Conservation (phyloP, 2,888 invertebrate species). For the Hololepta plana region DNA sequence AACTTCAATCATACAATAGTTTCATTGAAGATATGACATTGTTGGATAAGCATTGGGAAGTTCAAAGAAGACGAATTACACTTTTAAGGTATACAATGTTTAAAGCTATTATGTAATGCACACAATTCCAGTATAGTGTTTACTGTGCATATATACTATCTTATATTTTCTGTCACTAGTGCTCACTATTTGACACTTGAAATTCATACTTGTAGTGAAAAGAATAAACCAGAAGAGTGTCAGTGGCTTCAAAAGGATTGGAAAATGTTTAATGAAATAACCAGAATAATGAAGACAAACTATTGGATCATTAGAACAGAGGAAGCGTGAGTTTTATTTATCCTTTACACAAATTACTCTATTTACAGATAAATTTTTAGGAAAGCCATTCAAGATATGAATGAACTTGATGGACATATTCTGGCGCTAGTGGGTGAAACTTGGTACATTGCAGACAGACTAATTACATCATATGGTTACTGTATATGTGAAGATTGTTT, state of each 20-base stretch:
- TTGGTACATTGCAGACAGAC: slow-evolving; percentile 16
- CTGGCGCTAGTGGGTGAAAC: slow-evolving; percentile 19
- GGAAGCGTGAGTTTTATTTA: slow-evolving; percentile 18
- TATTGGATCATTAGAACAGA: slow-evolving; percentile 21
- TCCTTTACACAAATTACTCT: slow-evolving; percentile 1
- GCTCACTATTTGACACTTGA: too few relatives aligned
- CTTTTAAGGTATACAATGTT: slow-evolving; percentile 4
- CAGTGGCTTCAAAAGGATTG: slow-evolving; percentile 11
- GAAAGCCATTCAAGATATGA: slow-evolving; percentile 16
- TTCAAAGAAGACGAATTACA: slow-evolving; percentile 8
- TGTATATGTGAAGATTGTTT: slow-evolving; percentile 24
- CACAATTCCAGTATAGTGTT: too few relatives aligned
- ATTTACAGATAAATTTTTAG: slow-evolving; percentile 12
- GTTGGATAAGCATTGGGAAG: slow-evolving; percentile 9
- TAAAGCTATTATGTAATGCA: too few relatives aligned
- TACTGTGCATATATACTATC: too few relatives aligned
- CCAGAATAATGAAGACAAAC: slow-evolving; percentile 19
- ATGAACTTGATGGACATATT: slow-evolving; percentile 19
- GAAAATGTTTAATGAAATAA: slow-evolving; percentile 15
- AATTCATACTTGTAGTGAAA: slow-evolving; percentile 5
- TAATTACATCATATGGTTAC: slow-evolving; percentile 19
- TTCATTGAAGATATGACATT: slow-evolving; percentile 12
- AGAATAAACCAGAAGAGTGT: slow-evolving; percentile 6
- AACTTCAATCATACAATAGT: slow-evolving; percentile 11
- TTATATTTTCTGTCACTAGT: too few relatives aligned